Base-by-base conservation (phyloP, 2,113 vertebrate species). In the Monopterus albus region DNA sequence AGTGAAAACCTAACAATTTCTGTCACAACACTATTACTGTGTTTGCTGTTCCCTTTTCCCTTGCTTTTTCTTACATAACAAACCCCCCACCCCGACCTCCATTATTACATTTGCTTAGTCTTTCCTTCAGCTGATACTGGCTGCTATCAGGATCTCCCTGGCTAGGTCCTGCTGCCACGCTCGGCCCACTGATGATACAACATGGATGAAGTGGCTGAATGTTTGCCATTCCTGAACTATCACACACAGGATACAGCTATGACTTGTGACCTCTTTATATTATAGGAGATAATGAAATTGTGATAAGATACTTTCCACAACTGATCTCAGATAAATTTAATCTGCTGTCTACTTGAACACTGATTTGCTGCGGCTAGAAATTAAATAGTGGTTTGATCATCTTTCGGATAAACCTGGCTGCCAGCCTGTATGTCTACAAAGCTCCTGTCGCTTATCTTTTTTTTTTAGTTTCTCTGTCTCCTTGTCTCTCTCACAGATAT, bases 181-280 rank as follows among this genome's bases (percentile, higher is more conserved):
- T 61, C 25, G 46, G 43, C 42, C 31, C 64, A 7, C 33, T 21
- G 66, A 71, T 59, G 64, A 63, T 42, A 65, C 1, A 3, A 59
- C 50, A 51, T n/a, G 52, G 56, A 72, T 58, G 52, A 55, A 60
- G 64, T 35, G 8, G 31, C 39, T 69, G 67, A 72, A 73, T 79
- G 68, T 81, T 87, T 87, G 72, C 17, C 79, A 87, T 89, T 91
- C 82, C 80, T 82, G 40, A 46, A 45, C 78, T 87, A 86, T 92
- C 80, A 66, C 43, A 58, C 26, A 70, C 57, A 83, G 78, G 75
- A 86, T 71, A 35, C 71, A 40, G 52, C 31, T 38, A 13, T 12
- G 56, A 61, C 66, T 61, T 43, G 3, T 67, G 81, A 57, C 67
- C 67, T 70, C 53, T 53, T 78, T 52, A 59, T 38, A 47, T 61